These are phyloP conservation scores for Lottia gigantea DNA, from an alignment of 2,888 invertebrate species.

Conservation along the genomic window DNA sequence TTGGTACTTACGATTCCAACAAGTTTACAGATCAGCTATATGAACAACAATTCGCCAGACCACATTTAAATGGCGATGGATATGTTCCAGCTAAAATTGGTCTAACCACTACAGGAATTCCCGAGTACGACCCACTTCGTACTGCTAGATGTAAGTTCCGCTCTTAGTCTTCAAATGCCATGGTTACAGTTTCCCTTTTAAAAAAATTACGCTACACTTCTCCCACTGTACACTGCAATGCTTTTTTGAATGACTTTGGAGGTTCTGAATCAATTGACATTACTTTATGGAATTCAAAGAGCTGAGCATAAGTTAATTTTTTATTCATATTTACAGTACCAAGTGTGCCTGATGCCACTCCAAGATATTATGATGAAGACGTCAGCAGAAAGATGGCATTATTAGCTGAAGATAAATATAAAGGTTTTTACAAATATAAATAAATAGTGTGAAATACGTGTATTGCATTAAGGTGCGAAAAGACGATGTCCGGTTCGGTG, in stretches of 20 bases:
- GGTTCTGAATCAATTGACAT: too few relatives aligned
- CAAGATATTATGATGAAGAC: neutral
- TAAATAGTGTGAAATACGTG: neutral
- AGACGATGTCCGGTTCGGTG: too few relatives aligned
- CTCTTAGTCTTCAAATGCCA: too few relatives aligned
- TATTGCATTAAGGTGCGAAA: too few relatives aligned
- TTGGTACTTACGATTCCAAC: neutral
- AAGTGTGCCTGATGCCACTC: neutral
- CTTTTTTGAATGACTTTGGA: too few relatives aligned
- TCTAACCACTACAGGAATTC: neutral
- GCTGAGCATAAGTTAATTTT: too few relatives aligned
- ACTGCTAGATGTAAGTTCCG: too few relatives aligned
- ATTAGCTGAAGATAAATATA: constrained; percentile 8
- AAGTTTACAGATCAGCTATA: neutral
- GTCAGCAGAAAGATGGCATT: constrained; percentile 5
- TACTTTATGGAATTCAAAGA: too few relatives aligned
- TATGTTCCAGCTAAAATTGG: neutral
- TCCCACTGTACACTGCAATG: too few relatives aligned
- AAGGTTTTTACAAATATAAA: constrained; percentile 5
- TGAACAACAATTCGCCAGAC: neutral
- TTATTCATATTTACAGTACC: neutral
- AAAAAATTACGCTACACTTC: too few relatives aligned
- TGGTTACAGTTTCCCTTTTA: too few relatives aligned
- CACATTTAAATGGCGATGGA: neutral
- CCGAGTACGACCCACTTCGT: neutral